Base-by-base conservation (phyloP, 2,888 invertebrate species). In the Xanthostigma xanthostigma region DNA sequence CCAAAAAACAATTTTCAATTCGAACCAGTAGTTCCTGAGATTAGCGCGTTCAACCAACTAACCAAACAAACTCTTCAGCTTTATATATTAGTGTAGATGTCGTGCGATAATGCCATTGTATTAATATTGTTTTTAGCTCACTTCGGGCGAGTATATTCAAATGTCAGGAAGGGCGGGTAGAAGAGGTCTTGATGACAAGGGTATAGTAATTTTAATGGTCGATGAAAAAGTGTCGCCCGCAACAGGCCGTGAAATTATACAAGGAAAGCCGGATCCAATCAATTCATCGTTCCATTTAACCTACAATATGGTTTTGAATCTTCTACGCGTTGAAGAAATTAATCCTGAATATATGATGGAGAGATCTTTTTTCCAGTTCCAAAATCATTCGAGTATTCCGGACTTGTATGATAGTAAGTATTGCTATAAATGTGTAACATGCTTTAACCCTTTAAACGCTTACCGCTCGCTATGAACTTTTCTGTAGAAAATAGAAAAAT, bases 311-410 rank as follows among this genome's bases (percentile, higher is more conserved):
- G 96, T 99, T 4, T 68, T 95, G 49, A 85, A 99, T 78, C 71
- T 99, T 54, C 71, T 98, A 54, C 73, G 99, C 55, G 98, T 98
- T 1, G 98, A 98, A 68, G 98, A 96, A 71, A 96, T 99, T 48
- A 97, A 98, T 71, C 98, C 98, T 0, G 96, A 98, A 66, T 98
- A 93, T 63, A 97, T 99, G 94, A 72, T 99, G 62, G 96, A 97
- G 62, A 75, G 95, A 53, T 95, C 95, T 57, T 99, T 99, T 71
- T 95, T 84, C 68, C 98, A 99, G 68, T 99, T 98, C 63, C 99
- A 99, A 71, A 98, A 97, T 70, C 96, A 95, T 69, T 82, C 94
- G 0, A 78, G 85, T 12, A 91, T 99, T 60, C 98, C 98, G 1
- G 81, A 82, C 41, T 74, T 96, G 11, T 82, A 86, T 60, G 82